Conservation (phyloP, 2,113 vertebrate species). For the Phrynocephalus versicolor region DNA sequence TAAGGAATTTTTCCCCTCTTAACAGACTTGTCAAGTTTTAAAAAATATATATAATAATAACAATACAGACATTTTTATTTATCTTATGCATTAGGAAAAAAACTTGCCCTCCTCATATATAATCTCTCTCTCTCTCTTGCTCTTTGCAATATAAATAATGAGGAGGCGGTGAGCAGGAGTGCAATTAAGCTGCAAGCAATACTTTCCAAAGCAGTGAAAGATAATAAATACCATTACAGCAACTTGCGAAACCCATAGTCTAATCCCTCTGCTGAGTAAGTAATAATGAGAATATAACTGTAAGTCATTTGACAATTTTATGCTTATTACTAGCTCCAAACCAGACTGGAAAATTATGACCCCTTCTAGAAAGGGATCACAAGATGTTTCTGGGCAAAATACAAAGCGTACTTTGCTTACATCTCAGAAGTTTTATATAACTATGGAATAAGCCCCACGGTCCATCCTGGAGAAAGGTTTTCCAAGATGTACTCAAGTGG, state of each 20-base stretch:
- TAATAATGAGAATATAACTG: slow-evolving; percentile 20
- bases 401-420: not conserved
- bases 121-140: slow-evolving; percentile 22
- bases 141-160: slow-evolving; percentile 40
- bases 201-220: slow-evolving; percentile 47
- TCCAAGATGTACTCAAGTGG: not conserved
- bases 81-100: slow-evolving; percentile 53
- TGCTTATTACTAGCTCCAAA: slow-evolving; percentile 39
- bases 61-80: slow-evolving; percentile 70
- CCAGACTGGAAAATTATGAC: slow-evolving; percentile 56
- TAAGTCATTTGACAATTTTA: slow-evolving; percentile 48
- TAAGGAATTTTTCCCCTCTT: slow-evolving; percentile 36
- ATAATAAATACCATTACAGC: slow-evolving; percentile 48
- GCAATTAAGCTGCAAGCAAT: slow-evolving; percentile 59
- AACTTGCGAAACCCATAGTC: slow-evolving; percentile 26
- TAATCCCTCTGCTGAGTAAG: slow-evolving; percentile 41
- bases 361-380: slow-evolving; percentile 29
- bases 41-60: slow-evolving; percentile 55
- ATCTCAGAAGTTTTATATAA: not conserved
- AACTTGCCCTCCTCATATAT: slow-evolving; percentile 48
- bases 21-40: slow-evolving; percentile 67
- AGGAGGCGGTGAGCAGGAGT: slow-evolving; percentile 9
- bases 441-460: not conserved
- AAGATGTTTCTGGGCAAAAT: slow-evolving; percentile 56
- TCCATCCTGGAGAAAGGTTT: not conserved